Evolutionary conservation across 1,140 invertebrate species (phyloP).

Genomic region (Conopomorpha cramerella): DNA sequence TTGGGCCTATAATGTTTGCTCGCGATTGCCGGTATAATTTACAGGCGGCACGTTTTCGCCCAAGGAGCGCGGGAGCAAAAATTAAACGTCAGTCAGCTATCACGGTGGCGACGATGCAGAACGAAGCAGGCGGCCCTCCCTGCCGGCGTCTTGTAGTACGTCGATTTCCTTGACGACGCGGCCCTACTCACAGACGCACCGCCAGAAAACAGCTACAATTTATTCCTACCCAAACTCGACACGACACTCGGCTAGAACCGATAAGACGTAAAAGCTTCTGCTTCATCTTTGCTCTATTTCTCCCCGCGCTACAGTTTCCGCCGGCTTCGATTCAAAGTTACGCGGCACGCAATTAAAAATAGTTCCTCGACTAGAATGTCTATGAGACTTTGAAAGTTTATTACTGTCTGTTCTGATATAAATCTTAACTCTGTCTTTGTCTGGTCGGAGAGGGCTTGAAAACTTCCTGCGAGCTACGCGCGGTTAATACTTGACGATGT

Average conservation of each 20-base stretch:
- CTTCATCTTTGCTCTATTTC: conserved; percentile 7
- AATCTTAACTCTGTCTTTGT: conserved; percentile 20
- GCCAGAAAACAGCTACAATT: conserved; percentile 19
- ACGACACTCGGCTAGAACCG: conserved; percentile 2
- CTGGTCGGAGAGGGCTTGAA: conserved; percentile 16
- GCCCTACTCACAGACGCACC: conserved; percentile 13
- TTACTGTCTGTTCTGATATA: conserved; percentile 12
- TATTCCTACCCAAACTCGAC: conserved; percentile 22
- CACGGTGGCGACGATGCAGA: conserved; percentile 23
- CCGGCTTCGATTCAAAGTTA: neutral
- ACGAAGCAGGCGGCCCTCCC: conserved; percentile 16
- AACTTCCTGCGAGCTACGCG: conserved; percentile 22
- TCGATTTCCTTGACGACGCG: conserved; percentile 17
- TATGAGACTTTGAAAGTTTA: neutral
- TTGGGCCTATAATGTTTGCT: too few species aligned
- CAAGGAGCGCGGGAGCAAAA: conserved; percentile 20
- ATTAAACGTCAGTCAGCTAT: conserved; percentile 43
- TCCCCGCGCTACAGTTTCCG: neutral
- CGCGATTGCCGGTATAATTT: too few species aligned
- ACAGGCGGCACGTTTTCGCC: conserved; percentile 9
- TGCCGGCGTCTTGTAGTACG: conserved; percentile 16
- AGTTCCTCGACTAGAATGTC: neutral
- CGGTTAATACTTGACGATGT: conserved; percentile 47
- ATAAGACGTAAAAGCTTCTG: too few species aligned
- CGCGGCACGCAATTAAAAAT: neutral